Evolutionary conservation across 1,140 invertebrate genomes (phyloP).

Genomic region (Lasioglossum baleicum): DNA sequence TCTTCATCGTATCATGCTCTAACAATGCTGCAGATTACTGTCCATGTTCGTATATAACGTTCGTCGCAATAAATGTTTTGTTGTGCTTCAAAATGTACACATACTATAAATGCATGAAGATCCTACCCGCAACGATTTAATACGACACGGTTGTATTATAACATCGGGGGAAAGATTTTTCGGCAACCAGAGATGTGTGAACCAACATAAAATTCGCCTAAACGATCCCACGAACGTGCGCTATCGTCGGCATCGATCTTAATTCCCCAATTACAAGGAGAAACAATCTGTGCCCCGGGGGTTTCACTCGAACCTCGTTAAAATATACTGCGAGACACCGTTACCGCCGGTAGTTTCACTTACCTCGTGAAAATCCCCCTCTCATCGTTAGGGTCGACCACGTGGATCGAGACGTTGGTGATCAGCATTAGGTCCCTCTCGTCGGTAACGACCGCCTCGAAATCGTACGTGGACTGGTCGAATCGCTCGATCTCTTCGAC

Average conservation of each 20-base stretch:
- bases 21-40: too few species aligned
- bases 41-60: too few species aligned
- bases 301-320: slow-evolving; percentile 17
- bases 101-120: too few species aligned
- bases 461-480: slow-evolving; percentile 85
- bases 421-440: slow-evolving; percentile 84
- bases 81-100: too few species aligned
- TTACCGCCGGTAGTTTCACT: slow-evolving; percentile 65
- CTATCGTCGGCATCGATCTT: background rate
- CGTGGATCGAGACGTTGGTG: slow-evolving; percentile 91
- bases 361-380: slow-evolving; percentile 86
- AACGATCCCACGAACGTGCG: background rate
- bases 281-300: background rate
- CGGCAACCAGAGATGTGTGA: too few species aligned
- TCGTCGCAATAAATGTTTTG: too few species aligned
- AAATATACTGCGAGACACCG: background rate
- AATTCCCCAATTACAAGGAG: slow-evolving; percentile 9
- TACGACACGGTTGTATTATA: too few species aligned
- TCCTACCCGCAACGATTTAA: too few species aligned
- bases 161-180: too few species aligned
- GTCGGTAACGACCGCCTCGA: slow-evolving; percentile 89
- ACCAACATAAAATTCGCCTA: too few species aligned
- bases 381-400: slow-evolving; percentile 88
- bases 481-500: slow-evolving; percentile 87
- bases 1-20: too few species aligned